Conservation (phyloP, 2,797 vertebrate species). For the Onychomys arenicola region DNA sequence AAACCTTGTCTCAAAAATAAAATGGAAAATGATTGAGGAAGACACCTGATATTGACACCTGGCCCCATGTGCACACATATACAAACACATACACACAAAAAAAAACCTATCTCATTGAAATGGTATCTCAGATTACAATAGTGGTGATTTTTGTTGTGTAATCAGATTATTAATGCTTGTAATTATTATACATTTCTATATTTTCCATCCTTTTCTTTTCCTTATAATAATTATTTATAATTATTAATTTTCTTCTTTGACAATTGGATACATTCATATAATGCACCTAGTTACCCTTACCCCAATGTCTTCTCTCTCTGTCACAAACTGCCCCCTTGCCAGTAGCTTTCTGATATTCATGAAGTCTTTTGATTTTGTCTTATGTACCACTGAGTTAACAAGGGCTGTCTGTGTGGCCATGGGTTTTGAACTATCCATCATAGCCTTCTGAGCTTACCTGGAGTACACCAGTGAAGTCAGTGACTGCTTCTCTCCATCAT, state of each 20-base stretch:
- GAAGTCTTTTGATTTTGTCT: background rate
- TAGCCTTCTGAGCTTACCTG: background rate
- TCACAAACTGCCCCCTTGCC: background rate
- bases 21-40: background rate
- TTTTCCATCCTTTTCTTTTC: background rate
- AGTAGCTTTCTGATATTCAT: background rate
- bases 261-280: background rate
- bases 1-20: background rate
- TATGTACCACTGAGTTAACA: background rate
- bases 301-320: background rate
- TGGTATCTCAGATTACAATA: conserved; percentile 2
- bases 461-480: background rate
- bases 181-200: conserved; percentile 21
- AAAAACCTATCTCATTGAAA: background rate
- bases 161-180: background rate
- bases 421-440: background rate
- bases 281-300: background rate
- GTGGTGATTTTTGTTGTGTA: background rate
- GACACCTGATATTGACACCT: background rate
- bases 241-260: background rate
- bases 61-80: background rate
- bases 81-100: background rate
- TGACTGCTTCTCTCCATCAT: background rate
- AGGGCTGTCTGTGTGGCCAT: background rate
- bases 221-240: background rate